Conservation (phyloP, 2,113 vertebrate genomes). For the Cygnus buccinator region DNA sequence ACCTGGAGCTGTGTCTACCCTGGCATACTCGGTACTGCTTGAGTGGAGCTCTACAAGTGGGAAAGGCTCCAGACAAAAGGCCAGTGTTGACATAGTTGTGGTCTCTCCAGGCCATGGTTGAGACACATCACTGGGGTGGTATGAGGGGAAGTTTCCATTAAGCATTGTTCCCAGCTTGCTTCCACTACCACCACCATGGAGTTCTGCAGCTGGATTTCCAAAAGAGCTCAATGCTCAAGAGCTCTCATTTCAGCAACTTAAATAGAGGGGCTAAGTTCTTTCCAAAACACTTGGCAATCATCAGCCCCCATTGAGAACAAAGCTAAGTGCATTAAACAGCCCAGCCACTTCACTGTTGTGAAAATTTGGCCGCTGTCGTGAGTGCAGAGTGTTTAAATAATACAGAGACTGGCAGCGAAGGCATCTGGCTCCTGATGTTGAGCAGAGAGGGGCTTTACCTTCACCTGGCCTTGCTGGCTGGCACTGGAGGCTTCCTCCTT, state of each 20-base stretch:
- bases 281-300: constrained; percentile 16
- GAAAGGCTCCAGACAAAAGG: constrained; percentile 44
- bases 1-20: constrained; percentile 12
- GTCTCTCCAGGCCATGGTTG: constrained; percentile 4
- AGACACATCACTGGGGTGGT: constrained; percentile 49
- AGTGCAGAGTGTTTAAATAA: background rate
- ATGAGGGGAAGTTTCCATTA: constrained; percentile 65
- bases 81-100: constrained; percentile 49
- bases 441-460: background rate
- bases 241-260: constrained; percentile 38
- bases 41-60: background rate
- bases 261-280: constrained; percentile 31
- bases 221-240: constrained; percentile 28
- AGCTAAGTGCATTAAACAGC: constrained; percentile 26
- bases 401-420: background rate
- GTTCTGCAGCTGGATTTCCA: constrained; percentile 46
- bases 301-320: constrained; percentile 31
- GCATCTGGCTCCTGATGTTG: background rate
- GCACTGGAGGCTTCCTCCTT: background rate
- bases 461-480: background rate
- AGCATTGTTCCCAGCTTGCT: constrained; percentile 48
- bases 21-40: background rate
- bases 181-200: background rate
- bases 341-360: background rate
- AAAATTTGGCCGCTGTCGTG: background rate